Base-by-base conservation (phyloP, 2,888 invertebrate genomes). In the Chorisops tibialis region DNA sequence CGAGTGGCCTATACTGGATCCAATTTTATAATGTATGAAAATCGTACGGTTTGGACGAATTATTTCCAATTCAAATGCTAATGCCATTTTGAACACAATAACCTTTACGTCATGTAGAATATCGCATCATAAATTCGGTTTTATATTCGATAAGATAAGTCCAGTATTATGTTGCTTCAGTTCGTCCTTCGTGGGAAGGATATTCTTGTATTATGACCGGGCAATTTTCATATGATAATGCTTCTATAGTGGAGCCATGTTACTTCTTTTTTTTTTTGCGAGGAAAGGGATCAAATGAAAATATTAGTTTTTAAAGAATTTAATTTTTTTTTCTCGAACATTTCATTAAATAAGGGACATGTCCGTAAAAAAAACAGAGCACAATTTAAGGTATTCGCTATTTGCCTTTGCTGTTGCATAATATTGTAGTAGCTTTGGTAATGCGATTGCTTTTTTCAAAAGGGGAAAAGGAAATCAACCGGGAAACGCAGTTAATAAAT, bases 31-130 rank as follows among this genome's bases (percentile, higher is more conserved):
- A n/a, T 43, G 24, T 22, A 54, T 22, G 54, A 41, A 54, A 52
- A 21, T 19, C 21, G 24, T 54, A 41, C 24, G 30, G 43, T 54
- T 18, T 41, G 30, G 24, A 41, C 54, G 54, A 54, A 54, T 54
- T 54, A 54, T 54, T 54, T 54, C 54, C 54, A 54, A 54, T 54
- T 54, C 54, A 54, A 54, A 54, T 54, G 54, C 54, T 43, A 54
- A 54, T 54, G 24, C 43, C 54, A 11, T 22, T 54, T 54, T 54
- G 54, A 43, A 54, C 54, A 54, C 54, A 41, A 52, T 52, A 52
- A 52, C 52, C 52, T 52, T 39, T 38, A 21, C 41, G 14, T 24
- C 22, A 54, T 43, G 41, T 54, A 41, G 39, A 54, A 43, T 54
- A 43, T 43, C 24, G 54, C 6, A 41, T 43, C 54, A 54, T 54